Evolutionary conservation across 2,797 vertebrate species (phyloP).

Genomic region (Fundulus diaphanus): DNA sequence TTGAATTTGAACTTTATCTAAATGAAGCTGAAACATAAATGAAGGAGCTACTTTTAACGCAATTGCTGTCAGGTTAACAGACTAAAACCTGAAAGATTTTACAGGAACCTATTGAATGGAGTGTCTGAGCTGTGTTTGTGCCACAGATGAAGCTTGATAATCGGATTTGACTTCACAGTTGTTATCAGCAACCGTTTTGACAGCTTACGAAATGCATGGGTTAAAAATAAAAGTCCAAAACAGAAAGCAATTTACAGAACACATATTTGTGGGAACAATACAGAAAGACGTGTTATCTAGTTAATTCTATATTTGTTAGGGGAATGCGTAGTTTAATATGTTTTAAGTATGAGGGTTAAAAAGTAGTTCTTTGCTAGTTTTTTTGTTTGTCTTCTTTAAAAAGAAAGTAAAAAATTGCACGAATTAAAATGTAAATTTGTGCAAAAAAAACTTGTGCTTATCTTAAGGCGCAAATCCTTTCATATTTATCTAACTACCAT

Average conservation of each 20-base stretch:
- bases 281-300: not conserved
- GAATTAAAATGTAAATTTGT: constrained; percentile 32
- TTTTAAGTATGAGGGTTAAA: not conserved
- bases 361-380: not conserved
- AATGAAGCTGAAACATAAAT: not conserved
- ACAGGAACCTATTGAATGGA: not conserved
- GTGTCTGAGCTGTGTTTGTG: not conserved
- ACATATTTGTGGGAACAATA: not conserved
- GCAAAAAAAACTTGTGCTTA: constrained; percentile 15
- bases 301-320: not conserved
- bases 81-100: not conserved
- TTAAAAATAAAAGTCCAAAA: not conserved
- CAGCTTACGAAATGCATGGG: not conserved
- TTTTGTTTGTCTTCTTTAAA: not conserved
- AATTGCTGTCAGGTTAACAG: not conserved
- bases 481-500: constrained; percentile 15
- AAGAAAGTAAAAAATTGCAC: not conserved
- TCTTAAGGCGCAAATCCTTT: constrained; percentile 20
- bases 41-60: not conserved
- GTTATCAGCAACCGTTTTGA: not conserved
- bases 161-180: not conserved
- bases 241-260: not conserved
- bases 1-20: not conserved
- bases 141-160: not conserved
- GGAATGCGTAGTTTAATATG: not conserved